Percentiles rank a stretch among this genome's conserved stretches.
phyloP scores from a whole-genome alignment of 2,113 vertebrate species.

The Siphamia tubifer region DNA sequence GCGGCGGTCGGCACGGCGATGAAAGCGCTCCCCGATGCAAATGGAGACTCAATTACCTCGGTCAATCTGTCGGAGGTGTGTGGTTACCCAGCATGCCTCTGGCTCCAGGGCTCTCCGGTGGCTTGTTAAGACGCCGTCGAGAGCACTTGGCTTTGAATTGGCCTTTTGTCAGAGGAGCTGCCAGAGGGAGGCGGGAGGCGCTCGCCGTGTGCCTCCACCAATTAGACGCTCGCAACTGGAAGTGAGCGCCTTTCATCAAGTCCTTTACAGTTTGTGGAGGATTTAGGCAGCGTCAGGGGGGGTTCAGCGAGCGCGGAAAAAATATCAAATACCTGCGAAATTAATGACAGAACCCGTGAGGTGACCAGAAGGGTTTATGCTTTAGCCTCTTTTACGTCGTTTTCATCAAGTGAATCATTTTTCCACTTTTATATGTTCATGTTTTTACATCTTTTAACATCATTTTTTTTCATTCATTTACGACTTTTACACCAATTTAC shows the following conservation, averaged over 20 bases:
- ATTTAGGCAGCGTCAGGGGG: too few species aligned
- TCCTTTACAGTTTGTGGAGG: too few species aligned
- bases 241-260: neutral
- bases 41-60: conserved; percentile 91
- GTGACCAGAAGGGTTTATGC: too few species aligned
- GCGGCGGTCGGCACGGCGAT: conserved; percentile 53
- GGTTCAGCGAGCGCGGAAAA: too few species aligned
- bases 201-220: conserved; percentile 3
- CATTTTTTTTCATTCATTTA: too few species aligned
- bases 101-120: conserved; percentile 90
- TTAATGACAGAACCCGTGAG: too few species aligned
- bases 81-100: conserved; percentile 81
- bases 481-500: too few species aligned
- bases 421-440: too few species aligned
- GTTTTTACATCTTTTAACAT: too few species aligned
- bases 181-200: conserved; percentile 50
- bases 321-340: too few species aligned
- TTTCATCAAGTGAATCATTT: too few species aligned
- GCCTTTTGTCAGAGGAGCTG: conserved; percentile 84
- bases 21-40: conserved; percentile 84
- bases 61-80: conserved; percentile 90
- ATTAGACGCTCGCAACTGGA: neutral
- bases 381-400: too few species aligned
- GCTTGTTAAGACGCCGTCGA: conserved; percentile 96
- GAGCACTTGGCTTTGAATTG: conserved; percentile 97